Evolutionary conservation across 2,888 invertebrate genomes (phyloP).

Genomic region (Lepeophtheirus nordmannii): DNA sequence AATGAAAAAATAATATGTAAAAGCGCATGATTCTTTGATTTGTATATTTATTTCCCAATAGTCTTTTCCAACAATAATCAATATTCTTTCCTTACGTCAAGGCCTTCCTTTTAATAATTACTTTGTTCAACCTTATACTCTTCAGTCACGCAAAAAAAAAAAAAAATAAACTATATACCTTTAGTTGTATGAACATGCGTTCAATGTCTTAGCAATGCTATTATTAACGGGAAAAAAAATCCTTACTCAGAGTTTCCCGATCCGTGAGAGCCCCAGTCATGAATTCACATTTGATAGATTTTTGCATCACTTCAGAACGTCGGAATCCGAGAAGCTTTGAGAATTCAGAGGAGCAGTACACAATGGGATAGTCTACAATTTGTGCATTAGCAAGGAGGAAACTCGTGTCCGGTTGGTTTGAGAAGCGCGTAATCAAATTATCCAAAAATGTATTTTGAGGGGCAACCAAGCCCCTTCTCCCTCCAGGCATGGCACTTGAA

Average conservation of each 20-base stretch:
- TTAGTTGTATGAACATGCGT: too few relatives aligned
- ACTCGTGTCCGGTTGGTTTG: slow-evolving; percentile 40
- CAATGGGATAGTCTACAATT: slow-evolving; percentile 44
- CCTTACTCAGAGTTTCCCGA: slow-evolving; percentile 7
- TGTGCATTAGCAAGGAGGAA: slow-evolving; percentile 44
- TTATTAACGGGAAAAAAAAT: too few relatives aligned
- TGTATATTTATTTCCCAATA: too few relatives aligned
- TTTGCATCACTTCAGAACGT: slow-evolving; percentile 36
- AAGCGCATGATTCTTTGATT: too few relatives aligned
- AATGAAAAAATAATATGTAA: too few relatives aligned
- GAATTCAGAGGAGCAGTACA: slow-evolving; percentile 45
- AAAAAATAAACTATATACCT: too few relatives aligned
- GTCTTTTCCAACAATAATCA: too few relatives aligned
- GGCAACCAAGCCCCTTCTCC: slow-evolving; percentile 39
- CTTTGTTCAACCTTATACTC: too few relatives aligned
- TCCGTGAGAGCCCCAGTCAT: slow-evolving; percentile 23
- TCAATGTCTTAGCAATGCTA: too few relatives aligned
- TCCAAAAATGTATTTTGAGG: slow-evolving; percentile 45
- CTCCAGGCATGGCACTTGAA: slow-evolving; percentile 30
- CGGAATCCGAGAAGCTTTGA: slow-evolving; percentile 40
- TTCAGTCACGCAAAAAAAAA: too few relatives aligned
- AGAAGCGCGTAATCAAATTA: slow-evolving; percentile 42
- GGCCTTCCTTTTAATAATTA: too few relatives aligned
- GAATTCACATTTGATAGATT: slow-evolving; percentile 31
- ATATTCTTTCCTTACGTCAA: too few relatives aligned